A percentile compares a stretch with the other conserved stretches of the same genome.
Conservation (phyloP, 2,113 vertebrate genomes). For the Xiphias gladius region DNA sequence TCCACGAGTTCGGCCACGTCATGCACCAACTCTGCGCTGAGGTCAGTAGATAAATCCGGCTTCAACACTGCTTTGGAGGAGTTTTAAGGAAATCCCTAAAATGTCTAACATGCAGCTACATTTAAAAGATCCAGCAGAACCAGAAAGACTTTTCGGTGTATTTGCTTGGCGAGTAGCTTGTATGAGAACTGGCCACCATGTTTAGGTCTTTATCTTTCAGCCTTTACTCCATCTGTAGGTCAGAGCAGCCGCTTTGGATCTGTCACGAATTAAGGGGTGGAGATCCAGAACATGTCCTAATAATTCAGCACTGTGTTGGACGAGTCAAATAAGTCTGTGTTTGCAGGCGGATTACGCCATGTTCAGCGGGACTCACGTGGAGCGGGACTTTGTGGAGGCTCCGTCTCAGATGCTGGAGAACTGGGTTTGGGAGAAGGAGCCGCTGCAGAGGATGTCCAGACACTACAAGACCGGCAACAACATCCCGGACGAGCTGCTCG, state of each 20-base stretch:
- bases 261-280: too few relatives aligned
- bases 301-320: too few relatives aligned
- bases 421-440: slow-evolving; percentile 98
- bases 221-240: too few relatives aligned
- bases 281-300: too few relatives aligned
- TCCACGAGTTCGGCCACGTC: slow-evolving; percentile 98
- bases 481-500: slow-evolving; percentile 90
- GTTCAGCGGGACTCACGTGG: slow-evolving; percentile 97
- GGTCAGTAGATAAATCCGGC: slow-evolving; percentile 77
- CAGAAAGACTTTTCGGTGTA: too few relatives aligned
- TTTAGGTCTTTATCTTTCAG: neutral
- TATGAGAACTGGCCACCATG: too few relatives aligned
- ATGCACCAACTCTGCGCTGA: slow-evolving; percentile 98
- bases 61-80: too few relatives aligned
- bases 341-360: slow-evolving; percentile 94
- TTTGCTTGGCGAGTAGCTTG: too few relatives aligned
- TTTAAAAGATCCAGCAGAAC: too few relatives aligned
- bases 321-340: neutral
- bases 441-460: slow-evolving; percentile 92
- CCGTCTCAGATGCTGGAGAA: slow-evolving; percentile 99
- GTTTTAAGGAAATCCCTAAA: too few relatives aligned
- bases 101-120: too few relatives aligned
- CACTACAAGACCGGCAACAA: slow-evolving; percentile 89
- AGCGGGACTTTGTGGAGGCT: slow-evolving; percentile 96
- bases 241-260: too few relatives aligned